Base-by-base conservation (phyloP, 2,113 vertebrate genomes). In the Sturnus vulgaris region DNA sequence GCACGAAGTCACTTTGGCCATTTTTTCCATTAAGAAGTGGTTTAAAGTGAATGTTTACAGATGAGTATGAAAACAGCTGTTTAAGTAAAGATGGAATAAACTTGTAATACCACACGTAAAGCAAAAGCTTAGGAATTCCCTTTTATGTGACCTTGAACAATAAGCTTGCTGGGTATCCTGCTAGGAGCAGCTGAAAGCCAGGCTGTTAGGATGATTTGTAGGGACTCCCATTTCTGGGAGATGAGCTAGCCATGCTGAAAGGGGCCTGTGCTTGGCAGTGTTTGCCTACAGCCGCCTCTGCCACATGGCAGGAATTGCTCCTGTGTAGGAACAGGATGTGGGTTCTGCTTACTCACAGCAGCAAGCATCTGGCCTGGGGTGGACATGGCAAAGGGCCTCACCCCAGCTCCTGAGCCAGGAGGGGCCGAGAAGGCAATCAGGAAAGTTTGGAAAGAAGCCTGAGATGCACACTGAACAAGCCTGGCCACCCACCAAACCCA, bases 31-130 rank as follows among this genome's bases (percentile, higher is more conserved):
- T 91, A 95, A 92, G 92, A 95, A 95, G 88, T 91, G 84, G 83
- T 93, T 92, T 95, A 91, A 95, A 95, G 82, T 85, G 85, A 96
- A 42, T 92, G 94, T 94, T 95, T 97, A 91, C 90, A 93, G 92
- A 90, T 92, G 92, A 95, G 50, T 95, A 94, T 92, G 83, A 92
- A 91, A 97, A 88, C 82, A 96, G 94, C 95, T 95, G 91, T 96
- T 96, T 89, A 94, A 92, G 92, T 96, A 95, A 97, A 98, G 96
- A 96, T 80, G 98, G 96, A 97, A 97, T 93, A 95, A 97, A 97
- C 97, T 97, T 96, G 95, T 97, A 97, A 98, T 97, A 97, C 96
- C 96, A 94, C 89, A 96, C 3, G 96, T 97, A 97, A 95, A 97
- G 96, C 93, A 97, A 96, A 97, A 88, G 95, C 94, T 78, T 84